Base-by-base conservation (phyloP, 92 coral and sea anemone species). In the Blastomussa wellsi region DNA sequence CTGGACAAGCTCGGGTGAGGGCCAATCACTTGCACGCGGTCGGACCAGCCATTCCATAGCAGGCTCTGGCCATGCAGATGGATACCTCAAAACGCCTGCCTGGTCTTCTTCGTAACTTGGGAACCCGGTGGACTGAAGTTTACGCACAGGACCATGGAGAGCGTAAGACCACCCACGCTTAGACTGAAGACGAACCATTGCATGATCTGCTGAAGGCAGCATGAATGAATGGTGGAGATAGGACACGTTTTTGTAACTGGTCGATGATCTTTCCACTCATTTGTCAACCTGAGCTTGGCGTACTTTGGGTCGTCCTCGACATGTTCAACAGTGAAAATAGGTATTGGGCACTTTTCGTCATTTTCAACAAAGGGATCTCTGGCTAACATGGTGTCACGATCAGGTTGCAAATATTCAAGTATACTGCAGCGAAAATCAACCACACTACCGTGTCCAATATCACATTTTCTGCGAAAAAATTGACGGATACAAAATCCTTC, bases 41-140 rank as follows among this genome's bases (percentile, higher is more conserved):
- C 95, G 95, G 65, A 87, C 79, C 85, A 94, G 55, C 98, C 95
- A 94, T 37, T 94, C 95, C 98, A 92, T 94, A 16, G 98, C 98
- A 9, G 88, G 82, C 60, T 92, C 95, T 39, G 98, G 98, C 98
- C 98, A 94, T 10, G 92, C 91, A 1, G 53, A 53, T 8, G 98
- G 95, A 66, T 87, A 94, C 78, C 85, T 79, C 73, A 94, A 94
- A 44, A 92, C 93, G 1, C 29, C 76, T 0, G 92, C 78, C 13
- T 89, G 44, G 76, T 92, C 98, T 64, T 41, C 86, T 69, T 92
- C 97, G 60, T 44, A 87, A 20, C 41, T 76, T 11, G 81, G 62
- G 52, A 74, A 79, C 1, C 89, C 84, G 24, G 62, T 81, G 47
- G 66, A 42, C 51, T 87, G 83, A 14, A 78, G 85, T 68, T 92